phyloP scores from a whole-genome alignment of 2,888 invertebrate species.

The Prenolepis imparis region DNA sequence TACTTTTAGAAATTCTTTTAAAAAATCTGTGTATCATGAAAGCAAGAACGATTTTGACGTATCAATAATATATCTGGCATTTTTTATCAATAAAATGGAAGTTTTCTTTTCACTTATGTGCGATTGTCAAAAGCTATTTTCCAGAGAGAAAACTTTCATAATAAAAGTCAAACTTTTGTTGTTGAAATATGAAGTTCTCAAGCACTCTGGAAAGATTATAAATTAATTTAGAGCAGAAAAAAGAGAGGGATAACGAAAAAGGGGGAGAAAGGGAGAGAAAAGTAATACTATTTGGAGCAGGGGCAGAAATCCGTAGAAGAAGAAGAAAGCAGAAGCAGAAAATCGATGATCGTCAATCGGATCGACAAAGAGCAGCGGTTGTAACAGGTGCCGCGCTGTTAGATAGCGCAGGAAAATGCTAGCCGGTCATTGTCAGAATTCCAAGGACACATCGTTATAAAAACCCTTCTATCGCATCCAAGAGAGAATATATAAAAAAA shows the following conservation, averaged over 20 bases:
- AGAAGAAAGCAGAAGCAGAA: background rate
- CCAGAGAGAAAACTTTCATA: background rate
- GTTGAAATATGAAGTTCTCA: background rate
- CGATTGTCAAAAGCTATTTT: background rate
- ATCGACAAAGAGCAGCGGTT: slow-evolving; percentile 34
- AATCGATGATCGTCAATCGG: slow-evolving; percentile 37
- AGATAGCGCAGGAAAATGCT: slow-evolving; percentile 71
- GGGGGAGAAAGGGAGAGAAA: background rate
- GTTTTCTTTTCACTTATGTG: background rate
- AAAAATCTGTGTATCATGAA: background rate
- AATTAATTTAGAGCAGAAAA: background rate
- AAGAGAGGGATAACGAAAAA: background rate
- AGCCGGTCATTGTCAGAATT: slow-evolving; percentile 69
- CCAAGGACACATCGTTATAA: slow-evolving; percentile 75
- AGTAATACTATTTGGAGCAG: background rate
- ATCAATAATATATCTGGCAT: background rate
- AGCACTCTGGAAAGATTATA: background rate
- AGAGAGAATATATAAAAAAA: slow-evolving; percentile 56
- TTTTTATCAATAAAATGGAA: background rate
- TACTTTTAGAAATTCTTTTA: background rate
- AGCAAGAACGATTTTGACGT: background rate
- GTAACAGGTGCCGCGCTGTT: slow-evolving; percentile 74
- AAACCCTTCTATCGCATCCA: slow-evolving; percentile 69
- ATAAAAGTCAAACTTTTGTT: background rate
- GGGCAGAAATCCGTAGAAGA: background rate